These are phyloP conservation scores for Penaeus monodon DNA, from an alignment of 2,888 invertebrate species.

Conservation along the genomic window DNA sequence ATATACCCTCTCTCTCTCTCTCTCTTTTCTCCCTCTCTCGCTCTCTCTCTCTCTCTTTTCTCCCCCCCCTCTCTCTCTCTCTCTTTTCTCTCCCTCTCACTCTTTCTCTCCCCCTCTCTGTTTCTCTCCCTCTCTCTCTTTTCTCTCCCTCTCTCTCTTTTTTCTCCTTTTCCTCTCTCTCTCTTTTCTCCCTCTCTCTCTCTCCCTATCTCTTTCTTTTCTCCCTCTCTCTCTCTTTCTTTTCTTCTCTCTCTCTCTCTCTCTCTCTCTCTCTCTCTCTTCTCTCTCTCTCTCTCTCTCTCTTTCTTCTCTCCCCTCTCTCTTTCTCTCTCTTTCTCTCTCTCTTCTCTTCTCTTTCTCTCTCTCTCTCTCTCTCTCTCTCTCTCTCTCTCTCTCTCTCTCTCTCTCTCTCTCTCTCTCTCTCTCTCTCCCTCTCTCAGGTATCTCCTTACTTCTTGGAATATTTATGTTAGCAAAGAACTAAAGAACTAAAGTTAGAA, in stretches of 20 bases:
- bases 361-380: background rate
- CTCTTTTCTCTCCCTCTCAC: no score
- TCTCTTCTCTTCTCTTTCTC: rapidly evolving
- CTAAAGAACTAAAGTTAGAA: no score
- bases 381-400: background rate
- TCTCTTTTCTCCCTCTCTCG: no score
- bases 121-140: no score
- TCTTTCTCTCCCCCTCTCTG: no score
- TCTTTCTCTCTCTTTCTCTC: background rate
- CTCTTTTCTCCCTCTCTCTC: background rate
- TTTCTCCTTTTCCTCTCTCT: no score
- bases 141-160: no score
- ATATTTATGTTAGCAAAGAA: background rate
- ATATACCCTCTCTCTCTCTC: rapidly evolving
- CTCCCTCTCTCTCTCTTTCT: conserved; percentile 9
- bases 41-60: no score
- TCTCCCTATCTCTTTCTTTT: background rate
- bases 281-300: background rate
- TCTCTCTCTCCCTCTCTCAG: background rate
- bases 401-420: background rate
- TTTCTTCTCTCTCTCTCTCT: background rate
- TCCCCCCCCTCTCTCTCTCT: no score
- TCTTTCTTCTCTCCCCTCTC: background rate
- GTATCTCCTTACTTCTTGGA: background rate
- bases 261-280: rapidly evolving